Evolutionary conservation across 2,888 invertebrate species (phyloP).

Genomic region (Philopedon plagiatum): DNA sequence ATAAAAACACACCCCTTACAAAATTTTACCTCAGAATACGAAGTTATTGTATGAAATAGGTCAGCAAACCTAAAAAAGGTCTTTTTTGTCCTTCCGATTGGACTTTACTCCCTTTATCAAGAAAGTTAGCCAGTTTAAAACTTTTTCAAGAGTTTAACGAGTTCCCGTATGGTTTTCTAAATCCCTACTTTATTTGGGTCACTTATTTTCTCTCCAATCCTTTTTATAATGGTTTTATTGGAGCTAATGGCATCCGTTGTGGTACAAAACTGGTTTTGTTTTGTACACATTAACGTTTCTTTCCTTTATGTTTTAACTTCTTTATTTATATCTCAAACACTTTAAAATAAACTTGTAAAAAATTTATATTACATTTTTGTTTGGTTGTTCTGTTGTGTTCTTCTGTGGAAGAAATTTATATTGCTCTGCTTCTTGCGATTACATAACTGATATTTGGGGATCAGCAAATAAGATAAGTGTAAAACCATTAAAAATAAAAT

Average conservation of each 20-base stretch:
- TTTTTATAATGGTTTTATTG: constrained; percentile 33
- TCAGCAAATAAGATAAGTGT: too few relatives aligned
- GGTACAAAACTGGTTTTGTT: neutral
- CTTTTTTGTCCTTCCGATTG: constrained; percentile 7
- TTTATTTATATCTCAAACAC: neutral
- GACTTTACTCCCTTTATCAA: constrained; percentile 18
- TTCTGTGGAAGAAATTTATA: too few relatives aligned
- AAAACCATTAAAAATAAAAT: too few relatives aligned
- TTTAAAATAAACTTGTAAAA: too few relatives aligned
- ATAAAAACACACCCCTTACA: too few relatives aligned
- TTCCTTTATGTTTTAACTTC: neutral
- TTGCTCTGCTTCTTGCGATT: too few relatives aligned
- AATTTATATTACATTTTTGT: too few relatives aligned
- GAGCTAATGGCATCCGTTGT: constrained; percentile 4
- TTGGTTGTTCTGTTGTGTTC: too few relatives aligned
- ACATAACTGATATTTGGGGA: too few relatives aligned
- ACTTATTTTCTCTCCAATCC: constrained; percentile 33
- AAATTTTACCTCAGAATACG: neutral
- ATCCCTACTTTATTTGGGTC: constrained; percentile 22
- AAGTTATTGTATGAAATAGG: neutral
- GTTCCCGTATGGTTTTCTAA: constrained; percentile 22
- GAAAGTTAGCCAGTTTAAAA: constrained; percentile 30
- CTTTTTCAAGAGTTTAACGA: constrained; percentile 27
- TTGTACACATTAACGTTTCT: neutral
- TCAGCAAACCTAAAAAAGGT: neutral